These are phyloP conservation scores for Physocephala rufipes DNA, from an alignment of 2,888 invertebrate genomes.

Conservation along the genomic window DNA sequence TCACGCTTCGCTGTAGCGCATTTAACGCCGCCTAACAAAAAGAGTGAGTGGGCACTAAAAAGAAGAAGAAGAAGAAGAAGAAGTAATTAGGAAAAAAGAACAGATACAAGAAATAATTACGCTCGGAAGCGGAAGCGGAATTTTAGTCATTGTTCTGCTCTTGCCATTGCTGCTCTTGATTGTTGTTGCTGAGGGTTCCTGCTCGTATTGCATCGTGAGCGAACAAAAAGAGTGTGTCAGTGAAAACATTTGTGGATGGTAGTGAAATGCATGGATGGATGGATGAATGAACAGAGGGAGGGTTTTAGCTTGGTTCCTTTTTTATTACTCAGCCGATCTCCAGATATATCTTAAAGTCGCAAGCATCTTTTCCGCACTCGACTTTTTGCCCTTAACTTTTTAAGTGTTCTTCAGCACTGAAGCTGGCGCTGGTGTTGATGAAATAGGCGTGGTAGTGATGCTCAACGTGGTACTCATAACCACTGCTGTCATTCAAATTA, in stretches of 20 bases:
- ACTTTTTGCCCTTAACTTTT: too few relatives aligned
- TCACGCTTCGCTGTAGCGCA: slow-evolving; percentile 24
- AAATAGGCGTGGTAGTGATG: not conserved
- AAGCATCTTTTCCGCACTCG: not conserved
- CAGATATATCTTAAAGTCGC: not conserved
- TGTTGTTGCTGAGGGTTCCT: too few relatives aligned
- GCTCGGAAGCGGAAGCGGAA: slow-evolving; percentile 29
- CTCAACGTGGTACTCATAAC: slow-evolving; percentile 14
- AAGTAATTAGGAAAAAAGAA: too few relatives aligned
- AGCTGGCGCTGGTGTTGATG: not conserved
- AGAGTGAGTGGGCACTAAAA: not conserved
- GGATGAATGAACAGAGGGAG: not conserved
- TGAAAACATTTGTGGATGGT: too few relatives aligned
- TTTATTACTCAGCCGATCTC: too few relatives aligned
- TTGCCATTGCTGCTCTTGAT: slow-evolving; percentile 9
- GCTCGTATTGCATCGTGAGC: not conserved
- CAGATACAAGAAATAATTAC: not conserved
- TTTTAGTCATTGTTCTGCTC: not conserved
- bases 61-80: not conserved
- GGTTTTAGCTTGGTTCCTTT: too few relatives aligned
- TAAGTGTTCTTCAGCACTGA: not conserved
- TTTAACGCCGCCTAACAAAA: not conserved
- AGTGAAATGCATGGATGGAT: not conserved
- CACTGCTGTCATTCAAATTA: slow-evolving; percentile 59
- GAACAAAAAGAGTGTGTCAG: too few relatives aligned